Base-by-base conservation (phyloP, 2,888 invertebrate genomes). In the Caenorhabditis sp. region DNA sequence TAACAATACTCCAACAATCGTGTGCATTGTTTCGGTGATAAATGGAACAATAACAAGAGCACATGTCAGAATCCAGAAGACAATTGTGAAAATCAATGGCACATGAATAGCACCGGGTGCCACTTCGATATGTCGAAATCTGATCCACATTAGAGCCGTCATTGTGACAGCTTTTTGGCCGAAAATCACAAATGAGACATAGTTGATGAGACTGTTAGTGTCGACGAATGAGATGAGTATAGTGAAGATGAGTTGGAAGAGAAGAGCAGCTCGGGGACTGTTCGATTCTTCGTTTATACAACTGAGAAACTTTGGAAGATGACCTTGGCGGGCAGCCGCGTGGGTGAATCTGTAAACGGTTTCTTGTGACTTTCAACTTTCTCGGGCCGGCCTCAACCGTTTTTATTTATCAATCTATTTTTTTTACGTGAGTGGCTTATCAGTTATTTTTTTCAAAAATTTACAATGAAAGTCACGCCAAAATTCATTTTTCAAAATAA, bases 31-130 rank as follows among this genome's bases (percentile, higher is more conserved):
- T 55, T 76, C 69, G 63, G 83, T 81, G 53, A 83, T 76, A 59
- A 87, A 85, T 24, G 86, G 86, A 4, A 87, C 81, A 54, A 87
- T 68, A 8, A 86, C 86, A 49, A 87, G 66, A 5, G 78, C 83
- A 37, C 82, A 54, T 27, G 82, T 84, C 57, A 86, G 79, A 37
- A 77, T 62, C 67, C 82, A 77, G 70, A 86, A 86, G 17, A 84
- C 21, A 1, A 78, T 14, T 2, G 77, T 70, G 58, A 81, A 70
- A 24, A 72, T 23, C 31, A 82, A 62, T 0, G 86, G 86, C 50
- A 86, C 81, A n/a, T 80, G 72, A 50, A 86, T 83, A 23, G 83
- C 84, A 14, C 82, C 86, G 1, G 17, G 27, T 17, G 71, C 77
- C 0, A 83, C 83, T 0, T 69, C 72, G 21, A 81, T 79, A 37